Conservation (phyloP, 1,140 invertebrate genomes). For the Cyphomyrmex costatus region DNA sequence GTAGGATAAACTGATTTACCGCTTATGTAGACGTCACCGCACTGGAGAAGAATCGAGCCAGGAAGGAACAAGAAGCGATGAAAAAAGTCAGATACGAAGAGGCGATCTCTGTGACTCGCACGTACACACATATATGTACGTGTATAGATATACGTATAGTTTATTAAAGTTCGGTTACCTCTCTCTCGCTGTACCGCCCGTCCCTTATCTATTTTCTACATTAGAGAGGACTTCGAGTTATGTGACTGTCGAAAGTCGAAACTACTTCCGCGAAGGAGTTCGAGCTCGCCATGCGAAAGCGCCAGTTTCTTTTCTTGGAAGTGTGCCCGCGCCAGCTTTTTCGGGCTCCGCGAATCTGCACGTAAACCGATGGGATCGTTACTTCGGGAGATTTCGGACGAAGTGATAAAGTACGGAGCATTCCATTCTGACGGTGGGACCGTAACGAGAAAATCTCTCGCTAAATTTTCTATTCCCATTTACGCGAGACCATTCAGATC, state of each 20-base stretch:
- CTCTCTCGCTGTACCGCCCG: conserved; percentile 21
- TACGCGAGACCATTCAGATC: conserved; percentile 13
- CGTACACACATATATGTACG: not conserved
- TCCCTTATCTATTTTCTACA: conserved; percentile 67
- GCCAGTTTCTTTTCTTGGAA: conserved; percentile 66
- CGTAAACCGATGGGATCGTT: conserved; percentile 59
- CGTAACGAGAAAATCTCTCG: conserved; percentile 21
- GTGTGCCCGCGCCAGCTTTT: conserved; percentile 58
- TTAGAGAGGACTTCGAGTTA: conserved; percentile 68
- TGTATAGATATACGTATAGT: conserved; percentile 50
- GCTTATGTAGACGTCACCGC: conserved; percentile 58
- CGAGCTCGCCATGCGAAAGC: conserved; percentile 29
- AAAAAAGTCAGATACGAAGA: conserved; percentile 16
- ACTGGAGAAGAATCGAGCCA: conserved; percentile 11
- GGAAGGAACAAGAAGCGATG: not conserved
- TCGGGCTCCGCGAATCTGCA: conserved; percentile 42
- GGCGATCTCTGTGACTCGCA: not conserved
- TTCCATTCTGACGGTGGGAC: conserved; percentile 34
- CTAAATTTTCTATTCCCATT: conserved; percentile 39
- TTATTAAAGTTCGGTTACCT: conserved; percentile 75
- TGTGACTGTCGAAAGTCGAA: conserved; percentile 72
- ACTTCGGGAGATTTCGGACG: conserved; percentile 37
- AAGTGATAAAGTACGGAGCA: conserved; percentile 45
- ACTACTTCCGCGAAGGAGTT: conserved; percentile 71
- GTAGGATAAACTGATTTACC: conserved; percentile 76